Percentiles rank a stretch among this genome's conserved stretches.
phyloP scores from a whole-genome alignment of 2,113 vertebrate species.

The Pachypanchax playfairii region DNA sequence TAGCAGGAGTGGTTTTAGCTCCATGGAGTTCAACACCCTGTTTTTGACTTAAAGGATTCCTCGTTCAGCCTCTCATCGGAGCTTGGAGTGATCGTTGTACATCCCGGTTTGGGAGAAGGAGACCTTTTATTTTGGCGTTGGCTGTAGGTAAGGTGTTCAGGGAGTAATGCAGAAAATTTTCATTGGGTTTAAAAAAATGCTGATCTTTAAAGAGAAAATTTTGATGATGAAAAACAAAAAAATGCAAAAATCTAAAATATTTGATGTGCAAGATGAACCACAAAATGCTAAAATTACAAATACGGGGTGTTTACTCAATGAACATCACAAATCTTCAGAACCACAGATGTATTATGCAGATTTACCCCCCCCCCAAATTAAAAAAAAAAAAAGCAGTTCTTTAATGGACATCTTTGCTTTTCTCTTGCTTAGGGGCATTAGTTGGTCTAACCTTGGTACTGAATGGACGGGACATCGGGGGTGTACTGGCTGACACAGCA shows the following conservation, averaged over 20 bases:
- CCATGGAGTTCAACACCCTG: background rate
- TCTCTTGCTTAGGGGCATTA: conserved; percentile 81
- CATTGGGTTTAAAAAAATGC: background rate
- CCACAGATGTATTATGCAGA: background rate
- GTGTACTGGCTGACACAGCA: conserved; percentile 84
- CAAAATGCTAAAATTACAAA: no score
- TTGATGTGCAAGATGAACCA: no score
- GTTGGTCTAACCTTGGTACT: conserved; percentile 90
- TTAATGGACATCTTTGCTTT: background rate
- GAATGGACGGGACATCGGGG: conserved; percentile 92
- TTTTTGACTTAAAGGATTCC: conserved; percentile 84
- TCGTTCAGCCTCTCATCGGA: conserved; percentile 93
- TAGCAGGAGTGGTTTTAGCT: no score
- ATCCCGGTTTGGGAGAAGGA: conserved; percentile 91
- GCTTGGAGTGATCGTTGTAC: conserved; percentile 97
- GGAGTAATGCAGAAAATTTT: background rate
- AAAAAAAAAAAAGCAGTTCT: no score
- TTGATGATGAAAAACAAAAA: no score
- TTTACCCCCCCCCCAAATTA: no score
- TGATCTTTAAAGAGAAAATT: background rate
- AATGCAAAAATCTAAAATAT: no score
- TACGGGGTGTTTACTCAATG: no score
- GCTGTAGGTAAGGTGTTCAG: conserved; percentile 84
- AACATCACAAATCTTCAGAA: background rate
- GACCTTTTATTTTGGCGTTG: conserved; percentile 96